A percentile compares a stretch with the other conserved stretches of the same genome.
Conservation (phyloP, 2,888 invertebrate species). For the Brachyopa scutellaris region DNA sequence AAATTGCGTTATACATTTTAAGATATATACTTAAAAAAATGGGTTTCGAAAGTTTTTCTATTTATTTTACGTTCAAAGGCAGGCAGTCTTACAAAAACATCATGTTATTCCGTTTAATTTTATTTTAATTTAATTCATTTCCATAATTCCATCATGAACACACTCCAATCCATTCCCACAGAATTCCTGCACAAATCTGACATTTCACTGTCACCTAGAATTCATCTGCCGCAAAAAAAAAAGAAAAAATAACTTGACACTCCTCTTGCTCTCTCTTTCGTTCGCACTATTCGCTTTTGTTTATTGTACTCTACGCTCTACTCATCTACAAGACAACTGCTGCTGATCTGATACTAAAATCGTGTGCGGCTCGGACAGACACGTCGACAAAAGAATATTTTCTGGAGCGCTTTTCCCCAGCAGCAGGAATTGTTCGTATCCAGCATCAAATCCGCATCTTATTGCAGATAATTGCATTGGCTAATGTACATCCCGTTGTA, state of each 20-base stretch:
- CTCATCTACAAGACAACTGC: too few relatives aligned
- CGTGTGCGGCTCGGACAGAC: constrained; percentile 56
- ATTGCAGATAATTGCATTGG: neutral
- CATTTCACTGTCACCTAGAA: constrained; percentile 3
- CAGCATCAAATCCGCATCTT: neutral
- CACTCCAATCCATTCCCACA: neutral
- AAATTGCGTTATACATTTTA: too few relatives aligned
- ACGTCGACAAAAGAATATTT: constrained; percentile 69
- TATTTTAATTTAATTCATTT: too few relatives aligned
- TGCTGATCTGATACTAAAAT: constrained; percentile 26
- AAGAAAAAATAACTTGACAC: constrained; percentile 30
- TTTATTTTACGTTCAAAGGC: too few relatives aligned
- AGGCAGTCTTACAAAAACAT: too few relatives aligned
- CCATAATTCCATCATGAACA: too few relatives aligned
- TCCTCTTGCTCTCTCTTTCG: constrained; percentile 46
- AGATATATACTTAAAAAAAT: too few relatives aligned
- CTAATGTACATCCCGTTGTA: constrained; percentile 9
- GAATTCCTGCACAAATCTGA: constrained; percentile 5
- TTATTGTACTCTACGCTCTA: constrained; percentile 63
- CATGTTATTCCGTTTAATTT: too few relatives aligned
- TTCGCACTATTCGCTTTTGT: constrained; percentile 54
- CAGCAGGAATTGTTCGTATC: neutral
- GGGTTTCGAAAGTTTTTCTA: too few relatives aligned
- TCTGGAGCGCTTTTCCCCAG: constrained; percentile 31
- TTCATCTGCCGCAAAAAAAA: constrained; percentile 15